Evolutionary conservation across 2,113 vertebrate genomes (phyloP).

Genomic region (Nicator chloris): DNA sequence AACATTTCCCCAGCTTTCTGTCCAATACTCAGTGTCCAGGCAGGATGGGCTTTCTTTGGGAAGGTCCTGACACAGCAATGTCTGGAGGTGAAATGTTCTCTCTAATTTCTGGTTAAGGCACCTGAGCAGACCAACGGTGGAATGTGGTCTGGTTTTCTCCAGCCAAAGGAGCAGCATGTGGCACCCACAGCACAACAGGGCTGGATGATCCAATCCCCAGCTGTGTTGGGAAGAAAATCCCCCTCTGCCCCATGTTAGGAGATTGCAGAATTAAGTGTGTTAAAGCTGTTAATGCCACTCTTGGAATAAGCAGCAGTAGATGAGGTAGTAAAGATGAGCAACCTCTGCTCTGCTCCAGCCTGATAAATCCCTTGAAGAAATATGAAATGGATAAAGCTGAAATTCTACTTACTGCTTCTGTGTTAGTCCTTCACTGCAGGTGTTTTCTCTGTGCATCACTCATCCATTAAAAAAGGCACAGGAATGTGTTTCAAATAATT

Average conservation of each 20-base stretch:
- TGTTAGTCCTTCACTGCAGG: neutral
- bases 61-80: fast-evolving
- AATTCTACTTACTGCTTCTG: neutral
- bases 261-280: neutral
- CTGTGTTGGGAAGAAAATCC: neutral
- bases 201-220: neutral
- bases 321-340: neutral
- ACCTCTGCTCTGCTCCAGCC: neutral
- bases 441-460: neutral
- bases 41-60: neutral
- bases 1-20: neutral
- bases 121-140: neutral
- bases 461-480: neutral
- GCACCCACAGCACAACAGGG: neutral
- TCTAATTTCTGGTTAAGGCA: neutral
- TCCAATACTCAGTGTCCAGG: too few species aligned
- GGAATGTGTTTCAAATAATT: neutral
- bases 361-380: neutral
- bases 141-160: fast-evolving
- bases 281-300: neutral
- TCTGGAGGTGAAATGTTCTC: neutral
- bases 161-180: neutral
- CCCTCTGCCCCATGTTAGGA: fast-evolving
- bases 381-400: neutral
- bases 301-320: neutral